Evolutionary conservation across 2,113 vertebrate species (phyloP).

Genomic region (Hypocryptadius cinnamomeus): DNA sequence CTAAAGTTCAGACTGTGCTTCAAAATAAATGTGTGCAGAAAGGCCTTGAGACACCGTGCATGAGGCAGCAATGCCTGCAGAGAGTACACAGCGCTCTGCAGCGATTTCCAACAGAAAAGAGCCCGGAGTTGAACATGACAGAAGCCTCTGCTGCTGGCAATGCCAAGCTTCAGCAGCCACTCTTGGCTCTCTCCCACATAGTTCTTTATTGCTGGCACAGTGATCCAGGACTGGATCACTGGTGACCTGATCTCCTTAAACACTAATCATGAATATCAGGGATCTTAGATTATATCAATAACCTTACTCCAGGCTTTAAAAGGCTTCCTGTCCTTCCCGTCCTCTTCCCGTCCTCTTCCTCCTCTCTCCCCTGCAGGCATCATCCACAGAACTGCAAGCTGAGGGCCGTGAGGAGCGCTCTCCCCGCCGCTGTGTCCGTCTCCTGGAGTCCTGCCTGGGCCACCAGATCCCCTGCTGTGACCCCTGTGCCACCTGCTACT

Average conservation of each 20-base stretch:
- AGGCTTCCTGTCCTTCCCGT: too few species aligned
- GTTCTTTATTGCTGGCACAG: background rate
- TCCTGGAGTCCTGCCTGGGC: conserved; percentile 90
- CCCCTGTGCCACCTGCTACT: conserved; percentile 93
- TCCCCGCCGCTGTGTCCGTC: conserved; percentile 83
- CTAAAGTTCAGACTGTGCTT: background rate
- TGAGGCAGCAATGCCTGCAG: background rate
- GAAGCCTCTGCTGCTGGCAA: background rate
- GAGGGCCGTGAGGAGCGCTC: conserved; percentile 78
- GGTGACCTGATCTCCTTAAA: too few species aligned
- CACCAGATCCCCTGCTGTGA: conserved; percentile 90
- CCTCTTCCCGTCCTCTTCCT: background rate
- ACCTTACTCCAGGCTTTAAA: too few species aligned
- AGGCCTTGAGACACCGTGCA: background rate
- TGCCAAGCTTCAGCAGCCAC: background rate
- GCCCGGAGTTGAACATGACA: rapidly evolving
- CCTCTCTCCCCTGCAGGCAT: conserved; percentile 55
- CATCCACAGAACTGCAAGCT: conserved; percentile 54
- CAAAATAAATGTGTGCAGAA: background rate
- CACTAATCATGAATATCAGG: too few species aligned
- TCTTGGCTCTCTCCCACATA: background rate
- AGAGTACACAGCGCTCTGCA: background rate
- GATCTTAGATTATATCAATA: too few species aligned
- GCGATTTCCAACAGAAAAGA: background rate
- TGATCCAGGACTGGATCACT: background rate